Base-by-base conservation (phyloP, 2,797 vertebrate genomes). In the Syndactyla subalaris region DNA sequence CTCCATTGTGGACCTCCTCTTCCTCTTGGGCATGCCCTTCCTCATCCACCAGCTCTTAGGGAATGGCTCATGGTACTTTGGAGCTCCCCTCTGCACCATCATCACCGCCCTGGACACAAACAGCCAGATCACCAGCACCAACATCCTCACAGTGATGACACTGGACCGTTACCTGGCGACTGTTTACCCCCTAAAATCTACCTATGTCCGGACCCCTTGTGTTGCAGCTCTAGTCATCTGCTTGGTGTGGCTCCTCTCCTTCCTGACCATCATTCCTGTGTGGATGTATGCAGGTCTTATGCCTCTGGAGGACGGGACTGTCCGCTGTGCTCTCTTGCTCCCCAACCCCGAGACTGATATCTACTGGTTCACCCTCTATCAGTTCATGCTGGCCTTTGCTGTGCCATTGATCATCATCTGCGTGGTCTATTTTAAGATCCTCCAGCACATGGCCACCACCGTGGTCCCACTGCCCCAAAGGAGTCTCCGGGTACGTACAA, bases 311-410 rank as follows among this genome's bases (percentile, higher is more conserved):
- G 98, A 98, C 0, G 98, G 98, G 23, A 97, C 98, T 0, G 98
- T 98, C 49, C 98, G 98, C 79, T 99, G 98, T 7, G 98, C 98
- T 12, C 97, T 99, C 59, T 96, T 99, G 39, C 98, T 99, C 62
- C 98, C 99, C 45, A 96, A 99, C 90, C 98, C 98, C 0, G 95
- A 98, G 83, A 98, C 96, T 0, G 97, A 98, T 93, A 98, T 98
- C 30, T 99, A 98, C 94, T 99, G 98, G 98, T 99, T 98, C 93
- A 99, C 98, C 1, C 98, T 99, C 63, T 99, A 99, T 80, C 98
- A 99, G 97, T 99, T 99, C 93, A 97, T 98, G 96, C 92, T 99
- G 88, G 98, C 98, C 7, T 99, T 99, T 30, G 98, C 98, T 4
- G 93, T 99, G 80, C 98, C 99, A 1, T n/a, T 99, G 85, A 67